Evolutionary conservation across 2,888 invertebrate genomes (phyloP).

Genomic region (Drosophila niveifrons): DNA sequence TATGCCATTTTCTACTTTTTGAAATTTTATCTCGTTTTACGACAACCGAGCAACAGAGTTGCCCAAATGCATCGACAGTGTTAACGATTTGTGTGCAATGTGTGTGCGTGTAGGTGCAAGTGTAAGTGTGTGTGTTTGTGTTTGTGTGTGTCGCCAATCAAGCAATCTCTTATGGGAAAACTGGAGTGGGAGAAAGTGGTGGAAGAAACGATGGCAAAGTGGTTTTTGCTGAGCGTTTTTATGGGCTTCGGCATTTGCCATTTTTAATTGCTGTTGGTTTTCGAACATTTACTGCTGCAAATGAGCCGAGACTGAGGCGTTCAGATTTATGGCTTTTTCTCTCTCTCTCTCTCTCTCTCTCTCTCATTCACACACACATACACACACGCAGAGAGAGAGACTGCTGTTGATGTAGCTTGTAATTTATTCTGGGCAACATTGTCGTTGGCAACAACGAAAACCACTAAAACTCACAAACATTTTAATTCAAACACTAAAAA

Average conservation of each 20-base stretch:
- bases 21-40: conserved; percentile 54
- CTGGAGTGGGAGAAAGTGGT: not conserved
- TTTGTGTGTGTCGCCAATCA: conserved; percentile 30
- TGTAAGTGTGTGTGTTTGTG: conserved; percentile 22
- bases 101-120: conserved; percentile 1
- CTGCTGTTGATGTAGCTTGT: conserved; percentile 41
- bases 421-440: conserved; percentile 59
- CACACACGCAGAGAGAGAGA: conserved; percentile 1
- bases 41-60: conserved; percentile 56
- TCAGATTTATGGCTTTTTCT: conserved; percentile 65
- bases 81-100: conserved; percentile 5
- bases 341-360: conserved; percentile 22
- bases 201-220: conserved; percentile 55
- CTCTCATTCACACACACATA: conserved; percentile 8
- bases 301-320: conserved; percentile 72
- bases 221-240: conserved; percentile 47
- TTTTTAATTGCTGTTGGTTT: conserved; percentile 76
- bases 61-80: conserved; percentile 35
- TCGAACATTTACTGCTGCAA: conserved; percentile 76
- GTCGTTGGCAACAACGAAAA: conserved; percentile 39
- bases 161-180: conserved; percentile 26
- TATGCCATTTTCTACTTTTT: conserved; percentile 43
- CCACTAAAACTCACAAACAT: conserved; percentile 35
- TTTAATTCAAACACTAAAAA: conserved; percentile 43
- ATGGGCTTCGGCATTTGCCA: conserved; percentile 68